phyloP scores from a whole-genome alignment of 2,113 vertebrate genomes.

The Nesogale talazaci region DNA sequence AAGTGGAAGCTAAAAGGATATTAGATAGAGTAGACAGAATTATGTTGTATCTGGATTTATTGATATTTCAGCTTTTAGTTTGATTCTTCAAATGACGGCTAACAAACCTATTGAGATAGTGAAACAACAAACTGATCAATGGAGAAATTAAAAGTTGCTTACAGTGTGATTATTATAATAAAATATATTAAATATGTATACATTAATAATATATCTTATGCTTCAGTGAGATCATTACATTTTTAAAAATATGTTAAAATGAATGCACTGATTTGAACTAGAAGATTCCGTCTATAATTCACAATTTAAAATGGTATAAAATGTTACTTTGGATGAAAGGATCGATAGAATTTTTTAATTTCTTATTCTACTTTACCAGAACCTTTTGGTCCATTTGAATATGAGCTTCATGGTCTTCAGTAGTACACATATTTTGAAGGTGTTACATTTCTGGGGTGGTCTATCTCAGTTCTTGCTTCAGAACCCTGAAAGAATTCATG shows the following conservation, averaged over 20 bases:
- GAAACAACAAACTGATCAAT: background rate
- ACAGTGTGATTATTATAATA: background rate
- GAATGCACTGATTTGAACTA: background rate
- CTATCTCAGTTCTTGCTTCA: too few species aligned
- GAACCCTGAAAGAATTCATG: too few species aligned
- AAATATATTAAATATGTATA: background rate
- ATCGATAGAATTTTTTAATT: background rate
- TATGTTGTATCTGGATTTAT: background rate
- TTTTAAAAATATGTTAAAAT: background rate
- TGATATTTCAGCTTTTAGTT: background rate
- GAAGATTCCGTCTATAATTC: background rate
- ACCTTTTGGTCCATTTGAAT: background rate
- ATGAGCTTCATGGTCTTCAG: background rate
- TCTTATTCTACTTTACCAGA: background rate
- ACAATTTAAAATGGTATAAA: background rate
- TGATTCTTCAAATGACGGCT: background rate
- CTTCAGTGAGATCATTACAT: background rate
- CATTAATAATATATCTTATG: background rate
- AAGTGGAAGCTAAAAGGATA: background rate
- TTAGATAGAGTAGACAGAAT: background rate
- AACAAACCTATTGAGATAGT: background rate
- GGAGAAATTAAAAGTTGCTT: conserved; percentile 22
- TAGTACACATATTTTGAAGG: background rate
- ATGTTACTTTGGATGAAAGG: background rate
- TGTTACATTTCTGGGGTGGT: too few species aligned